Evolutionary conservation across 2,797 vertebrate genomes (phyloP), one percentile per base, ranked within the genome.

Genomic region (Pogonophryne albipinna): DNA sequence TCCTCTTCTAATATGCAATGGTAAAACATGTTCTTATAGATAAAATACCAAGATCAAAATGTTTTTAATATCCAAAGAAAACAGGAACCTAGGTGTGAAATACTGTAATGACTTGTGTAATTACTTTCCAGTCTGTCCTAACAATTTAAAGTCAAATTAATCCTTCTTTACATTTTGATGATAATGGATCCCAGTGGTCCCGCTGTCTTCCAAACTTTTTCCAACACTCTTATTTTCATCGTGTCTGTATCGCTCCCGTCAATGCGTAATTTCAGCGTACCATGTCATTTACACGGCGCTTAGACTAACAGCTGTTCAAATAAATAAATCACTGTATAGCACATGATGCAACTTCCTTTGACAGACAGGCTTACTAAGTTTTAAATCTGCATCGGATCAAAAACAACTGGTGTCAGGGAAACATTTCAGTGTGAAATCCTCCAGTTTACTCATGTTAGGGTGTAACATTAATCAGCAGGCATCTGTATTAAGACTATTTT

Each of bases 301-400:
- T 53, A 59, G n/a, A 68, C 78, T 80, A 66, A 13, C 59, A 72
- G n/a, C 72, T 76, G 41, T 72, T 68, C 45, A 85, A 86, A 88
- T 89, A 79, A 74, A 82, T 86, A 84, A 74, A 56, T 79, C 74
- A 62, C 75, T 65, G 56, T 61, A 74, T 53, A 44, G 62, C 58
- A 61, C 59, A 76, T 63, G 41, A 52, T 77, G n/a, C 42, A 66
- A 58, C 46, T 72, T 81, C 45, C 51, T 76, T 34, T 71, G 61
- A 81, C 45, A 13, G 80, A 69, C 61, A 50, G 57, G 5, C 45
- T 65, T 23, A 14, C 19, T 44, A 4, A 47, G 14, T 38, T 67
- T 77, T 56, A 6, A 34, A 23, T 38, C 20, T 50, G 51, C 9
- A 60, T 69, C 47, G 0, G 16, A 64, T 50, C 20, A 46, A 53